Evolutionary conservation across 2,797 vertebrate genomes (phyloP).

Genomic region (Darevskia nairensis): DNA sequence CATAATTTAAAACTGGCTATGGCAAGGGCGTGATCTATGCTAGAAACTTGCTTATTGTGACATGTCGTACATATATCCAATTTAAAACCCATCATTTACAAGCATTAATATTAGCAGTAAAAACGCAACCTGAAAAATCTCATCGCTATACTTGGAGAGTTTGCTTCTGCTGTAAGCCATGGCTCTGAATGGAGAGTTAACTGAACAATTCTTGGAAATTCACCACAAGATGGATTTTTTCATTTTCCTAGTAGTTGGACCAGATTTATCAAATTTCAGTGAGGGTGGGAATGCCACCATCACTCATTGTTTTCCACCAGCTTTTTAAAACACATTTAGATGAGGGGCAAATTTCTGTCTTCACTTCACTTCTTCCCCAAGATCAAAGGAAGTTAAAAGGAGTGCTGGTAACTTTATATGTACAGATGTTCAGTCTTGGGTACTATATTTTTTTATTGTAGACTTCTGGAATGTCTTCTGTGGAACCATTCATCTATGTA

Average conservation of each 20-base stretch:
- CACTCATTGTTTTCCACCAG: not conserved
- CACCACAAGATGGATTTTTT: not conserved
- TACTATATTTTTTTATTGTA: constrained; percentile 9
- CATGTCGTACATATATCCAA: not conserved
- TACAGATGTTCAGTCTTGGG: constrained; percentile 12
- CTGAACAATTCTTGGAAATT: not conserved
- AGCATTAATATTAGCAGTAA: constrained; percentile 7
- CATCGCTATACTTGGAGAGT: not conserved
- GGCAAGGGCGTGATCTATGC: constrained; percentile 27
- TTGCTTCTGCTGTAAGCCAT: not conserved
- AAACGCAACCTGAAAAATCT: not conserved
- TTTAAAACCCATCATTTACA: constrained; percentile 24
- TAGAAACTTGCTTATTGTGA: constrained; percentile 33
- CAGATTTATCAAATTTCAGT: not conserved
- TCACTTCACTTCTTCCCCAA: not conserved
- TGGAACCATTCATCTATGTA: constrained; percentile 14
- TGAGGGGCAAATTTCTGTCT: constrained; percentile 15
- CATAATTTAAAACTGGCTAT: not conserved
- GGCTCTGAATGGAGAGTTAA: constrained; percentile 26
- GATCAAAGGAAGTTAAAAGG: constrained; percentile 33
- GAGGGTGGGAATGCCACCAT: not conserved
- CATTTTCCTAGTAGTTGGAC: not conserved
- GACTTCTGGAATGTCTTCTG: not conserved
- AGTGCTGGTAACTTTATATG: not conserved
- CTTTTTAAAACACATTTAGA: not conserved